Evolutionary conservation across 2,888 invertebrate genomes (phyloP), one percentile per base, ranked within the genome.

Genomic region (Trissoscelio sp.): DNA sequence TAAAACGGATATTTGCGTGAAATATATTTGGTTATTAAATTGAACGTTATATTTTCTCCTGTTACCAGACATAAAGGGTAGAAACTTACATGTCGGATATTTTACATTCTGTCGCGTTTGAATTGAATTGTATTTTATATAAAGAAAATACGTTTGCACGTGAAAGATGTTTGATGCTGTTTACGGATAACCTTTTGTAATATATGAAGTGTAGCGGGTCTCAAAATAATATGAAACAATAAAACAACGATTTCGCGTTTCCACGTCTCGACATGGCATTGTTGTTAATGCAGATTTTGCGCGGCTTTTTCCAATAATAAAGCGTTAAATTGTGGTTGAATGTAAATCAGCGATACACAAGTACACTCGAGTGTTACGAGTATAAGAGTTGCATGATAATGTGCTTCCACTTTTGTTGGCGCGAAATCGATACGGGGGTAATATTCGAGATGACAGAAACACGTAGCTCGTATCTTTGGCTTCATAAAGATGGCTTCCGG

Each of bases 401-500:
- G 37, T 18, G 53, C 34, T 16, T 31, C 24, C 24, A 66, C 37
- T 64, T 62, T 64, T 46, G 73, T 57, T 62, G 55, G 37, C 66
- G 48, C 12, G 57, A 51, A 75, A 75, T 75, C 66, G 67, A 75
- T 75, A 67, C 18, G 39, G 31, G 7, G 44, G 34, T 37, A 64
- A 64, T 62, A 60, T 60, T 75, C 31, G 31, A 46, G 39, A 53
- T 75, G 67, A 67, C 75, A 67, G 67, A 44, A 67, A 60, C 67
- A 75, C 67, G 67, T 75, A 67, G 58, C 42, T 42, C 28, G 48
- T 66, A 66, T 78, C 57, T 62, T 69, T 24, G 57, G 57, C 20
- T 72, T 73, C 46, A 34, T 39, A 62, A 69, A 66, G 62, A 75
- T 72, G 60, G 62, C 67, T 58, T 62, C 70, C 66, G 60, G 72